phyloP scores from a whole-genome alignment of 2,888 invertebrate genomes.

The Clitarchus hookeri region DNA sequence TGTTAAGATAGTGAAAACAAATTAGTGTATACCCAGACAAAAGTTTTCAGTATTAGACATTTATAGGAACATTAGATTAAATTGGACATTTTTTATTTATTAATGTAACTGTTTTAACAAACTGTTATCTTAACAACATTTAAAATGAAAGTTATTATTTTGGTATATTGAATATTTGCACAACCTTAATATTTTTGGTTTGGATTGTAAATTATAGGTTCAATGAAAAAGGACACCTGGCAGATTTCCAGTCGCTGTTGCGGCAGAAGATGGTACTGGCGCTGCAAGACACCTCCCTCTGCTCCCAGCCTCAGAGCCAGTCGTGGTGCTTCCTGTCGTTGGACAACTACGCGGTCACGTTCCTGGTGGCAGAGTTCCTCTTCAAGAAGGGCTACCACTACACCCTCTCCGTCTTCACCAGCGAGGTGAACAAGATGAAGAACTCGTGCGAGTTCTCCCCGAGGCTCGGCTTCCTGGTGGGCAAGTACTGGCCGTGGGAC shows the following conservation, averaged over 20 bases:
- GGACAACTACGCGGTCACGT: constrained; percentile 63
- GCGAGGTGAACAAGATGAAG: constrained; percentile 62
- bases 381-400: constrained; percentile 62
- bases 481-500: constrained; percentile 45
- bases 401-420: constrained; percentile 63
- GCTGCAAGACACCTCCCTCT: constrained; percentile 58
- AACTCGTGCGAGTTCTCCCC: constrained; percentile 58
- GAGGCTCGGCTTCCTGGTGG: constrained; percentile 46
- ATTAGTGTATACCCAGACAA: too few relatives aligned
- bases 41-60: too few relatives aligned
- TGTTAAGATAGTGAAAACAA: too few relatives aligned
- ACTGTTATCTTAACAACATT: too few relatives aligned
- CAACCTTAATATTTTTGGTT: too few relatives aligned
- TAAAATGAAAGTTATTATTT: too few relatives aligned
- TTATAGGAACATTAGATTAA: too few relatives aligned
- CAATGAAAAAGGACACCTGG: constrained; percentile 64
- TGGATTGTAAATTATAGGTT: constrained; percentile 50
- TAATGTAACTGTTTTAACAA: too few relatives aligned
- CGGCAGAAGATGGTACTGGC: constrained; percentile 63
- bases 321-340: constrained; percentile 56
- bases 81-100: too few relatives aligned
- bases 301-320: constrained; percentile 50
- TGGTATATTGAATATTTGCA: neutral
- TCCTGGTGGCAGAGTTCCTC: constrained; percentile 65
- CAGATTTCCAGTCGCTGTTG: constrained; percentile 63